Evolutionary conservation across 2,888 invertebrate species (phyloP).

Genomic region (Chloroclysta siterata): DNA sequence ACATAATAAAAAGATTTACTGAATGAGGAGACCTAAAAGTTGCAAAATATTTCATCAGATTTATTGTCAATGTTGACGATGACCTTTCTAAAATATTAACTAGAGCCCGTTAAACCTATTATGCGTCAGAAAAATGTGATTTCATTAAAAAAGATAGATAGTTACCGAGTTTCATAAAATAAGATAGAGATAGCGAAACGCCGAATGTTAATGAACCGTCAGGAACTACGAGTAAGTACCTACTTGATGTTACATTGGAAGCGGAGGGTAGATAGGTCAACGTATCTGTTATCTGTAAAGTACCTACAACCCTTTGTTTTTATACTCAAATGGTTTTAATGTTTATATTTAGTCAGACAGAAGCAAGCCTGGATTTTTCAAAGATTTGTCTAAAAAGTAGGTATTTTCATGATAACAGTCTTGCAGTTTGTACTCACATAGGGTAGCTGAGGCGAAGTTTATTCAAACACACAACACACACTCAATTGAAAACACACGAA

Average conservation of each 20-base stretch:
- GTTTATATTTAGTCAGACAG: conserved; percentile 1
- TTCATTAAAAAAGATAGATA: not conserved
- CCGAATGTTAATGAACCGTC: conserved; percentile 15
- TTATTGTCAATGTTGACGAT: no score
- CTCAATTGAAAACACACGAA: conserved; percentile 45
- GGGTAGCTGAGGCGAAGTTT: conserved; percentile 52
- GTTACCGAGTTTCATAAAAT: no score
- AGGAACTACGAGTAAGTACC: conserved; percentile 6
- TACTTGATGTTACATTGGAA: not conserved
- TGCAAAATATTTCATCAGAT: no score
- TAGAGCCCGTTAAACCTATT: no score
- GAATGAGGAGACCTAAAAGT: no score
- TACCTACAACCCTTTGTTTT: not conserved
- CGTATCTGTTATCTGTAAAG: not conserved
- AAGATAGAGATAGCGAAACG: conserved; percentile 10
- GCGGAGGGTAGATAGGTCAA: not conserved
- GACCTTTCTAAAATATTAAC: no score
- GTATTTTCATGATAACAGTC: not conserved
- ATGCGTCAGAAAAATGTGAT: no score
- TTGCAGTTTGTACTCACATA: conserved; percentile 50
- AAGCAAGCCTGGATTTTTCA: not conserved
- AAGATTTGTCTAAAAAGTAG: not conserved
- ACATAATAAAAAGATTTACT: no score
- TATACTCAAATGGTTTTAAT: not conserved
- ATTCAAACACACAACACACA: conserved; percentile 46